Evolutionary conservation across 1,140 invertebrate species (phyloP), one percentile per base, ranked within the genome.

Genomic region (Neodiprion virginianus): DNA sequence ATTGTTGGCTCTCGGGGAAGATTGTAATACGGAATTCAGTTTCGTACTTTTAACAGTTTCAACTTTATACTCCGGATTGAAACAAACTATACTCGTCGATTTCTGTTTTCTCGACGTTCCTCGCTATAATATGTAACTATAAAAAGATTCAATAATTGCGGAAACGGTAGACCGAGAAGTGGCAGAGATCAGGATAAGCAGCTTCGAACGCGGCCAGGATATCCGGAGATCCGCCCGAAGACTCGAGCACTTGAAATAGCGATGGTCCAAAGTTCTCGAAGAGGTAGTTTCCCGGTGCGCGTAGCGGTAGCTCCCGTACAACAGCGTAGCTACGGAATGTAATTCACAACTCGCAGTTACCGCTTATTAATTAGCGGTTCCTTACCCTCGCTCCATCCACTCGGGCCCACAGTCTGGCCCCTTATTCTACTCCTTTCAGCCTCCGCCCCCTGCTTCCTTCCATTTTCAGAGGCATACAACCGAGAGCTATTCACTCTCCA

Each of bases 291-390:
- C 1, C 28, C 28, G 28, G 28, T 40, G 1, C 28, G 28, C 28
- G 28, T 40, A 40, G 28, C 28, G 28, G 28, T 4, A 40, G 28
- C 28, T 40, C 1, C 28, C 28, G 28, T 40, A 40, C 28, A 40
- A 40, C 28, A 40, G 28, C 28, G 28, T 40, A 40, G 28, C 28
- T 40, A 5, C 28, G 28, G 28, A 40, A 40, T 40, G 28, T 40
- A 40, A 40, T 40, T 40, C 28, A 40, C 28, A 40, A 40, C 28
- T 40, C 53, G 53, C 53, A 61, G 53, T 61, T 61, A 17, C 53
- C 53, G 53, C 11, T 61, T 61, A 61, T 61, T 61, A 61, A 61
- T 61, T 61, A 61, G 53, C 53, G 53, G 53, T 61, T 61, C n/a
- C 53, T 61, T 61, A 61, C 53, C 53, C 53, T 17, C 11, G 11